phyloP scores from a whole-genome alignment of 2,113 vertebrate species.

The Nestor notabilis region DNA sequence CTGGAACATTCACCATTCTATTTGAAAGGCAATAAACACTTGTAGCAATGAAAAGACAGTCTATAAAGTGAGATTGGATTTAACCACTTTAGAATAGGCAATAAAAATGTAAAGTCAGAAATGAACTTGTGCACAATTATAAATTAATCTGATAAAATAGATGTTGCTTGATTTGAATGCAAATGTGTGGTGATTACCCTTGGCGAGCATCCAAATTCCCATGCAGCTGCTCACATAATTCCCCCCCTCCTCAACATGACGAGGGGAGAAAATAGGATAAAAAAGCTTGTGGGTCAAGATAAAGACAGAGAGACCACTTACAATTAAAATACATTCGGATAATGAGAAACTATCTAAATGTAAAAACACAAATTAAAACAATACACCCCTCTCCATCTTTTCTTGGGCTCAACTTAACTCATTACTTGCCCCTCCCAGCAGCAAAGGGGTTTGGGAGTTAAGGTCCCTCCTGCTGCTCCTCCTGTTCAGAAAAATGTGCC shows the following conservation, averaged over 20 bases:
- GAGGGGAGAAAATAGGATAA: not conserved
- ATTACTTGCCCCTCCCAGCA: not conserved
- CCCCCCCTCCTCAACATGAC: not conserved
- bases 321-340: not conserved
- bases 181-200: not conserved
- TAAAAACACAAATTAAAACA: not conserved
- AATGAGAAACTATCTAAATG: not conserved
- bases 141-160: not conserved
- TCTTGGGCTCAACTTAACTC: not conserved
- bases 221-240: not conserved
- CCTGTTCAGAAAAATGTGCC: not conserved
- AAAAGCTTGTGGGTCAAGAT: not conserved
- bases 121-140: not conserved
- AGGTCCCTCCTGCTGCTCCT: not conserved
- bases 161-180: not conserved
- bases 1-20: not conserved
- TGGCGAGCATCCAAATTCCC: not conserved
- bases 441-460: not conserved
- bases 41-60: not conserved
- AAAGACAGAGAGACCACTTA: not conserved
- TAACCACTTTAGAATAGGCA: not conserved
- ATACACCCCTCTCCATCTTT: fast-evolving
- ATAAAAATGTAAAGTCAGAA: not conserved
- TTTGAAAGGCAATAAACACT: not conserved
- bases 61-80: not conserved